phyloP scores from a whole-genome alignment of 2,888 invertebrate genomes.

The Physocephala rufipes region DNA sequence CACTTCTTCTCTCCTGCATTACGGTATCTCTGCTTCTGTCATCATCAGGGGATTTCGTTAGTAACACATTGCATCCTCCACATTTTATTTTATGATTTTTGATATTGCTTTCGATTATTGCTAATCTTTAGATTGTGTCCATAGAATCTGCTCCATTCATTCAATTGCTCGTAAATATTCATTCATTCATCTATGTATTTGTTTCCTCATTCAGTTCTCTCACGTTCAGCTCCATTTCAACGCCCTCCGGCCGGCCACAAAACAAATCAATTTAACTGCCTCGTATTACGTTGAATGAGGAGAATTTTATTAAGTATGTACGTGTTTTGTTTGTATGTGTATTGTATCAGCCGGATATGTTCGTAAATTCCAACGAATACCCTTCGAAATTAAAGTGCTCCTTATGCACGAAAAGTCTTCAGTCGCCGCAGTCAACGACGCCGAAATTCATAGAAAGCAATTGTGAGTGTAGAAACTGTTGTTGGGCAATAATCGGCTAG shows the following conservation, averaged over 20 bases:
- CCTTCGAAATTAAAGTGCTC: conserved; percentile 60
- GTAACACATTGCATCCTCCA: neutral
- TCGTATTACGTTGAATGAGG: conserved; percentile 2
- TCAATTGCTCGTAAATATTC: neutral
- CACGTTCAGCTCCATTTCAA: neutral
- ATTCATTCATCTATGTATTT: conserved; percentile 1
- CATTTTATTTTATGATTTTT: neutral
- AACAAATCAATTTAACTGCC: conserved; percentile 2
- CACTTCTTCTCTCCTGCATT: no score
- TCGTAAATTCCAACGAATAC: conserved; percentile 54
- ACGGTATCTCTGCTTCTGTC: no score
- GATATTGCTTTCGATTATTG: conserved; percentile 7
- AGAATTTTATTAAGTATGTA: neutral
- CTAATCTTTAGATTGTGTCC: neutral
- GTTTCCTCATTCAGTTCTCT: neutral
- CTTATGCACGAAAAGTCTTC: conserved; percentile 57
- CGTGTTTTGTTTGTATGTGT: neutral
- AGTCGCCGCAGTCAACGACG: no score
- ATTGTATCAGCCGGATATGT: conserved; percentile 7
- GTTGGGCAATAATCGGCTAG: neutral
- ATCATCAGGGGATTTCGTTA: no score
- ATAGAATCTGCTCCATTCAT: no score
- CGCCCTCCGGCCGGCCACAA: neutral
- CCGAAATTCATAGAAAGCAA: no score
- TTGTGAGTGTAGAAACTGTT: no score